A percentile compares a stretch with the other conserved stretches of the same genome.
phyloP scores from a whole-genome alignment of 2,888 invertebrate genomes.

The Agriopis aurantiaria region DNA sequence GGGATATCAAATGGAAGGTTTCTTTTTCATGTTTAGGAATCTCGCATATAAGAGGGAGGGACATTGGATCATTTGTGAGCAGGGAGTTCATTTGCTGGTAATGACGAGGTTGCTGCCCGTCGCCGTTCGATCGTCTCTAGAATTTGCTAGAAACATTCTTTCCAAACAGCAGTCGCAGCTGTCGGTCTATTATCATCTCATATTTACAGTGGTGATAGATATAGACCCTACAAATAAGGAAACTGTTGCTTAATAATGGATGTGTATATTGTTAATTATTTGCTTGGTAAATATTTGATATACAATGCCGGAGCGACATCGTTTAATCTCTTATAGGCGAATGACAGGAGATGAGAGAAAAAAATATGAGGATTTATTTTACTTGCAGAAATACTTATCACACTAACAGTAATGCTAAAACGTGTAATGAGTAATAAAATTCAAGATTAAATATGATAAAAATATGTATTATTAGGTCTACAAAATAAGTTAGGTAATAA shows the following conservation, averaged over 20 bases:
- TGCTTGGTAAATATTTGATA: conserved; percentile 25
- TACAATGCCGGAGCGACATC: conserved; percentile 6
- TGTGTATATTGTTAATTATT: conserved; percentile 32
- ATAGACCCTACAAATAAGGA: conserved; percentile 31
- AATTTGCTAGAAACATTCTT: conserved; percentile 55
- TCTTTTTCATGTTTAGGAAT: conserved; percentile 2
- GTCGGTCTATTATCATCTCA: conserved; percentile 37
- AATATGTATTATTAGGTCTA: no score
- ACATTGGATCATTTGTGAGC: conserved; percentile 63
- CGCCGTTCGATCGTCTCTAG: conserved; percentile 54
- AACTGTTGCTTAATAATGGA: conserved; percentile 22
- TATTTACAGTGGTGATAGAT: conserved; percentile 30
- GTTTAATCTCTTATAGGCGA: conserved; percentile 1
- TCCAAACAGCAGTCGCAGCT: conserved; percentile 23
- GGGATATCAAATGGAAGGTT: conserved; percentile 1
- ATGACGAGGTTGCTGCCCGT: conserved; percentile 57
- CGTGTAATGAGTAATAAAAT: no score
- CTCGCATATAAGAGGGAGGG: conserved; percentile 36
- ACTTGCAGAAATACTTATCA: no score
- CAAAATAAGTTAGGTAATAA: no score
- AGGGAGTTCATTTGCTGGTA: conserved; percentile 66
- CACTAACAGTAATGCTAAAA: no score
- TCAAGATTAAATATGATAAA: no score
- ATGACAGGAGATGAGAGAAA: conserved; percentile 8
- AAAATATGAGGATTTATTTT: background rate